Base-by-base conservation (phyloP, 2,888 invertebrate genomes). In the Synanthedon tipuliformis region DNA sequence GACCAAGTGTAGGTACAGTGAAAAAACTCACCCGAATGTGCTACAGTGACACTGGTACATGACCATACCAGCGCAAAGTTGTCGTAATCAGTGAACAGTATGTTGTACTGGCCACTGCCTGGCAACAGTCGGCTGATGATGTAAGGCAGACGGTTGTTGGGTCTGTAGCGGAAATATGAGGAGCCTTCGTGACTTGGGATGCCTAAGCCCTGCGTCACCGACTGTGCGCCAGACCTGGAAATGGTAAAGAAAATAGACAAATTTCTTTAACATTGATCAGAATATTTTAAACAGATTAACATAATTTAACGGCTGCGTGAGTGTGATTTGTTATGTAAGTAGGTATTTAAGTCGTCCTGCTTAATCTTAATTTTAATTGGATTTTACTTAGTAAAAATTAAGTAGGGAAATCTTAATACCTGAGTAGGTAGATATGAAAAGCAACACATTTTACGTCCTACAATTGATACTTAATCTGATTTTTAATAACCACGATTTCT, bases 1-100 rank as follows among this genome's bases (percentile, higher is more conserved):
- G 34, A 8, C 10, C 27, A 18, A 18, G 3, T 2, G 4, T 23
- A 23, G 2, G 3, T 3, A 4, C 4, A 34, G 45, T 45, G 45
- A 49, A 12, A n/a, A 50, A 51, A 49, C 57, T 62, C 68, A 91
- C 92, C 92, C 69, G 90, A 83, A 68, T 92, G 89, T 53, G 90
- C 86, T 50, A 92, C 63, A 52, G 90, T 90, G 58, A 92, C 84
- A 73, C 90, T 92, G 16, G 91, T 89, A 65, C 94, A 94, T 3
- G 93, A 92, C 91, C 93, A 94, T 51, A 94, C 68, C 57, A 94
- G 88, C 41, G 93, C 93, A 75, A 91, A 93, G 66, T 89, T 89
- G 0, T 89, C 88, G 74, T 93, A 94, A 75, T 94, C 93, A 0
- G 93, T 93, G 66, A 90, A 90, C 23, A 94, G 85, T 50, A 94